phyloP scores from a whole-genome alignment of 2,797 vertebrate genomes.

The Hippocampus kuda region DNA sequence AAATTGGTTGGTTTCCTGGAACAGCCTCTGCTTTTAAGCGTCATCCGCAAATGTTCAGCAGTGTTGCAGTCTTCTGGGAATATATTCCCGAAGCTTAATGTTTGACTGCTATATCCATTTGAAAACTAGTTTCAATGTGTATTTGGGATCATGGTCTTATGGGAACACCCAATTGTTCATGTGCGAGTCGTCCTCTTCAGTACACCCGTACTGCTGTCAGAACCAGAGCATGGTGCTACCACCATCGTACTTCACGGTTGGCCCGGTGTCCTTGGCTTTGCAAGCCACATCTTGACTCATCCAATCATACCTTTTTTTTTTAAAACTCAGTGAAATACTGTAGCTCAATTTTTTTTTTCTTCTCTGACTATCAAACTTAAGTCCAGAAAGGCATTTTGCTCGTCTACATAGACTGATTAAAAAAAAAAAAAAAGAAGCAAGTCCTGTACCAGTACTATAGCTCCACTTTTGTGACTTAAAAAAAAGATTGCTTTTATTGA shows the following conservation, averaged over 20 bases:
- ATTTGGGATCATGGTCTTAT: neutral
- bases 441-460: too few species aligned
- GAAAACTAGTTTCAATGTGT: neutral
- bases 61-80: neutral
- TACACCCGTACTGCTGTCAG: neutral
- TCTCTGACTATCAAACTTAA: too few species aligned
- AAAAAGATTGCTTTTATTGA: too few species aligned
- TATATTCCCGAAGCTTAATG: neutral
- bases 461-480: too few species aligned
- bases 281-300: neutral
- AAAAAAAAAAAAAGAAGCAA: too few species aligned
- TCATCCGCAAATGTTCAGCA: neutral
- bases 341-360: too few species aligned
- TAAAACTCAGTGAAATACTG: too few species aligned
- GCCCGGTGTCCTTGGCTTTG: neutral
- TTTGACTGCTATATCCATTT: neutral
- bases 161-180: neutral
- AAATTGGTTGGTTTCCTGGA: slow-evolving; percentile 2
- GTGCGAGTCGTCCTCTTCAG: neutral
- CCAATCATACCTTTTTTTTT: too few species aligned
- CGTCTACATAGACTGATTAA: too few species aligned
- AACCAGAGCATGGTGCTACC: neutral
- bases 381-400: too few species aligned
- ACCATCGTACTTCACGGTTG: neutral
- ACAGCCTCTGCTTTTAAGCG: neutral